Conservation (phyloP, 2,113 vertebrate genomes). For the Istiophorus platypterus region DNA sequence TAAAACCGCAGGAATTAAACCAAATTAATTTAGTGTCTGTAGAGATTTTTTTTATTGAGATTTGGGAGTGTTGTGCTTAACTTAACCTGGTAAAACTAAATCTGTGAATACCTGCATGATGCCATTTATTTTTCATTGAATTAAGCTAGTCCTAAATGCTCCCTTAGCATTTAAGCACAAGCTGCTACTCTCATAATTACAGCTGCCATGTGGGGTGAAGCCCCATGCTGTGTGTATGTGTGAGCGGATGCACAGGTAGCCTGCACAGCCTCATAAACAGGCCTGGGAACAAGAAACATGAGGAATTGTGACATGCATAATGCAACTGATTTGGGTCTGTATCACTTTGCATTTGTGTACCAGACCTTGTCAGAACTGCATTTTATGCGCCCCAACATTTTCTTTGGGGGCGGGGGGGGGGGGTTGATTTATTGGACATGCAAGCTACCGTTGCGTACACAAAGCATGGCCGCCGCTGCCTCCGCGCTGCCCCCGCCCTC, state of each 20-base stretch:
- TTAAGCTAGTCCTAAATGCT: slow-evolving; percentile 56
- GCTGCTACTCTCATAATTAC: slow-evolving; percentile 32
- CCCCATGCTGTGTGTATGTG: slow-evolving; percentile 36
- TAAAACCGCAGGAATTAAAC: slow-evolving; percentile 5
- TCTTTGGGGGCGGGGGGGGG: not conserved
- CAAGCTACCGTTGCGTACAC: slow-evolving; percentile 46
- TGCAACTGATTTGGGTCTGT: slow-evolving; percentile 34
- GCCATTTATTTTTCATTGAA: not conserved
- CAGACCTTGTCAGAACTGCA: slow-evolving; percentile 38
- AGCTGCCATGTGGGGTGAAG: not conserved
- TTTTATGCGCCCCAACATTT: slow-evolving; percentile 16
- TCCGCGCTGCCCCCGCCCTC: slow-evolving; percentile 20
- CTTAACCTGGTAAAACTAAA: slow-evolving; percentile 44
- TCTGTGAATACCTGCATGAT: slow-evolving; percentile 56
- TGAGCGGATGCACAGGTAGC: slow-evolving; percentile 34
- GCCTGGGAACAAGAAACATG: not conserved
- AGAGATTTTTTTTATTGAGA: slow-evolving; percentile 34
- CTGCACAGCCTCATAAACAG: slow-evolving; percentile 36
- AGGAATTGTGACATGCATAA: slow-evolving; percentile 11
- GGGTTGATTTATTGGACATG: slow-evolving; percentile 37
- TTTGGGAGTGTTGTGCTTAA: slow-evolving; percentile 65
- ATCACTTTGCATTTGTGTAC: slow-evolving; percentile 4
- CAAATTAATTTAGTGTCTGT: not conserved
- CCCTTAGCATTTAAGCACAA: slow-evolving; percentile 59
- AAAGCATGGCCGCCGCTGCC: slow-evolving; percentile 66